Base-by-base conservation (phyloP, 2,888 invertebrate species). In the Nineta flava region DNA sequence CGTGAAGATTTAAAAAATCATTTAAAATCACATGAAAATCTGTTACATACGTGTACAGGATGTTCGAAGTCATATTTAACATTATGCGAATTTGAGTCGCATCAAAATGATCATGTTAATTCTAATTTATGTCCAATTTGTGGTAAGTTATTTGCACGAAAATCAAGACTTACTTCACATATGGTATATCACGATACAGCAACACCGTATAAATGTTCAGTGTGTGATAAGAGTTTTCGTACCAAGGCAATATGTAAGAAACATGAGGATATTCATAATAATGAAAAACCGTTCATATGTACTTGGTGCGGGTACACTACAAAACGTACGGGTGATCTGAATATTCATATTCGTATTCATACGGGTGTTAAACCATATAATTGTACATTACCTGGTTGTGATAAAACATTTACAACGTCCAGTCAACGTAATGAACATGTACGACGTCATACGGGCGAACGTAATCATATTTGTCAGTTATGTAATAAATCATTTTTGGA, bases 381-480 rank as follows among this genome's bases (percentile, higher is more conserved):
- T 52, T 59, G 59, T 46, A 55, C 54, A 6, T 56, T 58, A 51
- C 53, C 55, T 9, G 56, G 56, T 47, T 59, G 59, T 48, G 54
- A 53, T 16, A 51, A 54, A 47, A 52, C 52, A 34, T 59, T 58
- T 52, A 57, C 56, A 47, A 57, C 56, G 12, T 55, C 56, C 6
- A 57, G 55, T 50, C 56, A 58, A 49, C 52, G 58, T 38, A 57
- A 57, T 44, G 55, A 55, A 21, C 69, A 69, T 51, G 56, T 69
- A 38, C 56, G 69, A 46, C 67, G 67, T 3, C 69, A 70, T 53
- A 69, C 68, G 9, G 68, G 68, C 5, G 67, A 68, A 57, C 56
- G 67, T 15, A 67, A 67, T 9, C 68, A 65, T 53, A 60, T 61
- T 34, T 68, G 68, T 54, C 58, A 63, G 21, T 56, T 67, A 47